A percentile compares a stretch with the other conserved stretches of the same genome.
Evolutionary conservation across 2,888 invertebrate genomes (phyloP).

Genomic region (Polyommatus iphigenia): DNA sequence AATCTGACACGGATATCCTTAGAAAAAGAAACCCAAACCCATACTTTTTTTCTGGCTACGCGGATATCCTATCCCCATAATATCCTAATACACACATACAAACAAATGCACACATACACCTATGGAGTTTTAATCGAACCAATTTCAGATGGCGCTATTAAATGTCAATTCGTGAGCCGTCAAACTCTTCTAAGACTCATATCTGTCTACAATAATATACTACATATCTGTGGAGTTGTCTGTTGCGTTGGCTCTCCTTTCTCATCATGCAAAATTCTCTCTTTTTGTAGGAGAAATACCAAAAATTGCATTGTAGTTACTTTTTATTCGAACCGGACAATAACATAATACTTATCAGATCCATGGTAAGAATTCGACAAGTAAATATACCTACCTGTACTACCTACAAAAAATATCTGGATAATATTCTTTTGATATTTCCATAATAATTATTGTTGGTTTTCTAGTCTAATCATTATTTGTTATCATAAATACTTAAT

Average conservation of each 20-base stretch:
- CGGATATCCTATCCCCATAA: no score
- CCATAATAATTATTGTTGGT: neutral
- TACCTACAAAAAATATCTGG: neutral
- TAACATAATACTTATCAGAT: neutral
- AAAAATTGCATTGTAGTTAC: neutral
- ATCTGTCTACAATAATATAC: no score
- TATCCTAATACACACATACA: no score
- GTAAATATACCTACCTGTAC: neutral
- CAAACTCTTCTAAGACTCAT: no score
- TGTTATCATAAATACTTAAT: constrained; percentile 8
- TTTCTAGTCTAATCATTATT: constrained; percentile 11
- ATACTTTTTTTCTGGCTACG: no score
- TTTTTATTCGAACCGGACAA: neutral
- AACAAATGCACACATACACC: no score
- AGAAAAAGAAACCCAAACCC: no score
- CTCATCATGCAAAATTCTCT: neutral
- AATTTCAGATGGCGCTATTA: no score
- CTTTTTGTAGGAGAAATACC: neutral
- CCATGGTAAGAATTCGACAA: neutral
- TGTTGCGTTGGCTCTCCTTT: constrained; percentile 1
- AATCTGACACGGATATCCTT: no score
- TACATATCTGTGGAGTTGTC: no score
- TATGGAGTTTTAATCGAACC: no score
- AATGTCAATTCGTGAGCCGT: no score
- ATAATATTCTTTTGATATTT: neutral